Evolutionary conservation across 2,888 invertebrate genomes (phyloP).

Genomic region (Acrocera orbiculus): DNA sequence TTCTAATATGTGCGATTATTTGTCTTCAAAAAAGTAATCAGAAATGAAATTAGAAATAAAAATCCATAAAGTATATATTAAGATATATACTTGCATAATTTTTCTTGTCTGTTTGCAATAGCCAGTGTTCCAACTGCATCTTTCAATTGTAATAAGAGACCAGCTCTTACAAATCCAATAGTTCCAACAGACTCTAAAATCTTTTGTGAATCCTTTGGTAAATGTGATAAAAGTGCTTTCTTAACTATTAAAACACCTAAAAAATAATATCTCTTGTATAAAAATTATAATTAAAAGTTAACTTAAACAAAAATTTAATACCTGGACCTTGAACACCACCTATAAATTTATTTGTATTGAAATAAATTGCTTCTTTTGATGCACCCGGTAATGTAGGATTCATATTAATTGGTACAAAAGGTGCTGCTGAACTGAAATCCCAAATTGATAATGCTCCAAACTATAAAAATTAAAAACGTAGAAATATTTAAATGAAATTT

Average conservation of each 20-base stretch:
- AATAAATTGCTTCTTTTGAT: slow-evolving; percentile 75
- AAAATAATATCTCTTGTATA: too few species aligned
- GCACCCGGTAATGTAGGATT: slow-evolving; percentile 59
- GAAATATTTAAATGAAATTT: background rate
- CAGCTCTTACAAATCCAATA: slow-evolving; percentile 66
- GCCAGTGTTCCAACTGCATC: slow-evolving; percentile 56
- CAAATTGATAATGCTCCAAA: slow-evolving; percentile 73
- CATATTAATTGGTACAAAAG: slow-evolving; percentile 65
- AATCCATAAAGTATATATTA: background rate
- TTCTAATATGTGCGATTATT: slow-evolving; percentile 59
- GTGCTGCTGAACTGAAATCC: slow-evolving; percentile 77
- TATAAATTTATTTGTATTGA: slow-evolving; percentile 78
- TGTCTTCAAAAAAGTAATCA: slow-evolving; percentile 37
- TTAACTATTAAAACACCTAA: too few species aligned
- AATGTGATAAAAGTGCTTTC: slow-evolving; percentile 37
- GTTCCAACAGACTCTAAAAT: too few species aligned
- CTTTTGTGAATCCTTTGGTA: too few species aligned
- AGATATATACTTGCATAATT: slow-evolving; percentile 47
- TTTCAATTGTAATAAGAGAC: slow-evolving; percentile 70
- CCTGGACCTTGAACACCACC: slow-evolving; percentile 74
- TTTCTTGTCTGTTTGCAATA: slow-evolving; percentile 54
- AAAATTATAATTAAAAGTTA: too few species aligned
- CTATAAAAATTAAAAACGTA: slow-evolving; percentile 13
- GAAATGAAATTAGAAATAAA: too few species aligned
- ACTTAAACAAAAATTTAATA: background rate